A percentile compares a stretch with the other conserved stretches of the same genome.
phyloP scores from a whole-genome alignment of 1,140 invertebrate genomes.

The Littorina saxatilis region DNA sequence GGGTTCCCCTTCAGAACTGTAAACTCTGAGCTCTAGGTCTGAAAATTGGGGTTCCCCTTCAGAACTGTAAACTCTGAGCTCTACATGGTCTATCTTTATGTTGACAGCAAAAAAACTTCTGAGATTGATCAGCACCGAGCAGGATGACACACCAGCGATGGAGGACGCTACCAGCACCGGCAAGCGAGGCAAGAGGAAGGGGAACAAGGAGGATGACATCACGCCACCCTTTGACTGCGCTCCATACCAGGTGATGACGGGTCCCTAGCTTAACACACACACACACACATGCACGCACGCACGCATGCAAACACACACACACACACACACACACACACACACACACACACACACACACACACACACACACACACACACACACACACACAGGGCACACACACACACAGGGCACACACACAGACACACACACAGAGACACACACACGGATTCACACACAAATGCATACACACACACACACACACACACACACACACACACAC shows the following conservation, averaged over 20 bases:
- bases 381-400: no score
- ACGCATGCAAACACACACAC: no score
- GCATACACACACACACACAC: no score
- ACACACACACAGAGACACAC: no score
- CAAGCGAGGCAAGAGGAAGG: not conserved
- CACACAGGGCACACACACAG: no score
- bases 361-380: no score
- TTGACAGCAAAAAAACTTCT: conserved; percentile 23
- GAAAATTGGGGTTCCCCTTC: not conserved
- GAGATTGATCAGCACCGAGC: conserved; percentile 1
- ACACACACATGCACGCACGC: no score
- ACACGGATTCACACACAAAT: no score
- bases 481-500: no score
- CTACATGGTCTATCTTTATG: not conserved
- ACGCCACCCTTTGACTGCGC: conserved; percentile 17
- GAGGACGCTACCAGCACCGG: not conserved
- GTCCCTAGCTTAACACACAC: not conserved
- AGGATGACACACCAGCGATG: not conserved
- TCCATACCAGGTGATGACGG: not conserved
- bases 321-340: no score
- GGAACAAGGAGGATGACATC: not conserved
- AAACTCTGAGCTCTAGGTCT: not conserved
- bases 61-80: not conserved
- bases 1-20: no score
- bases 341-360: no score